Evolutionary conservation across 2,797 vertebrate species (phyloP), one percentile per base, ranked within the genome.

Genomic region (Benthosema pterotum): DNA sequence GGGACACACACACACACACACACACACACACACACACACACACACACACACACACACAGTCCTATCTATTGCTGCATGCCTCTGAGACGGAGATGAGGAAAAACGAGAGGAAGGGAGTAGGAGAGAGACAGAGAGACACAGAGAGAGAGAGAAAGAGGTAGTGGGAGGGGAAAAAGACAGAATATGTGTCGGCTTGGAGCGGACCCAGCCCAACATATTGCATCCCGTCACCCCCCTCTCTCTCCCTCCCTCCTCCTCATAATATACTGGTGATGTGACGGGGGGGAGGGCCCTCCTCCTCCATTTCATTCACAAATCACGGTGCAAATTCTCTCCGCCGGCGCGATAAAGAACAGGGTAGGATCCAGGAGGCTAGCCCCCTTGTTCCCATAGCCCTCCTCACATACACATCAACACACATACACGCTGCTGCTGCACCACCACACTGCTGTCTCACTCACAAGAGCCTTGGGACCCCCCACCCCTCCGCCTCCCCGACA

Each of bases 301-400:
- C 46, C 9, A 1, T 69, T 77, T 72, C 77, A 83, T 86, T 83
- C 76, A 86, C 82, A 78, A 87, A 78, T 84, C 53, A 86, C 22
- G 5, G 22, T 25, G 22, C 22, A 25, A 57, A 25, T 60, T 70
- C 68, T 48, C 11, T 32, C 65, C 79, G 57, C 72, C 63, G 22
- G 22, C 57, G 50, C 66, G 22, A 56, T 1, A 67, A 58, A 22
- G 60, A 75, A 63, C 13, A 13, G 65, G 73, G n/a, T n/a, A n/a
- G n/a, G n/a, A n/a, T n/a, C 57, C 12, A n/a, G n/a, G 14, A 63
- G n/a, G 22, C 60, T 38, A 38, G 50, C 42, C 61, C 61, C 60
- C 18, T 38, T 38, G 32, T 38, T 38, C 32, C 32, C 32, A 38
- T 9, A 9, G 32, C 32, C 60, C 48, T 63, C 46, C 22, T 60